These are phyloP conservation scores for Drosophila albomicans DNA, from an alignment of 1,140 invertebrate species.

Conservation along the genomic window DNA sequence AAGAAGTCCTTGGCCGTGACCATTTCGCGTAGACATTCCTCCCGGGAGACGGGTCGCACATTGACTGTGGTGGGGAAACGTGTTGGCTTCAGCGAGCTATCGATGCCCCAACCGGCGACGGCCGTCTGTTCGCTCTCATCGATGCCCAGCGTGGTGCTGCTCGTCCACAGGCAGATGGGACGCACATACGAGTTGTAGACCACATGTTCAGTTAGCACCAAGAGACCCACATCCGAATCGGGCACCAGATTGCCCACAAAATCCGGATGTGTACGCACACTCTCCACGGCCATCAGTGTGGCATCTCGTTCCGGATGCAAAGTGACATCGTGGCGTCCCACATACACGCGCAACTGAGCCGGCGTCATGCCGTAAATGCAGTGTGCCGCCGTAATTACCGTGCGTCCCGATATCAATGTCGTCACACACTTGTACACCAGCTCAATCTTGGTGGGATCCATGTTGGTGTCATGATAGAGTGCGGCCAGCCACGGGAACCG, in stretches of 20 bases:
- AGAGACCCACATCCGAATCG: constrained; percentile 72
- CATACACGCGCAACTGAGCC: constrained; percentile 50
- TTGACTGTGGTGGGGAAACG: constrained; percentile 47
- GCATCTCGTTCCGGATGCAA: constrained; percentile 57
- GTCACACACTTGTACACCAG: constrained; percentile 63
- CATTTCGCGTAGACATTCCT: constrained; percentile 57
- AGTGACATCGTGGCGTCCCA: constrained; percentile 68
- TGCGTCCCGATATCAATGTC: constrained; percentile 57
- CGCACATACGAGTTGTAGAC: constrained; percentile 54
- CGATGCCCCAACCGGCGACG: constrained; percentile 76
- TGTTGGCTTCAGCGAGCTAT: constrained; percentile 44
- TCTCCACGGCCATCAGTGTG: constrained; percentile 38
- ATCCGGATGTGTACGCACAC: constrained; percentile 61
- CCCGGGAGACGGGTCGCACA: constrained; percentile 54
- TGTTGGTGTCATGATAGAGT: constrained; percentile 85
- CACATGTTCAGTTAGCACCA: constrained; percentile 56
- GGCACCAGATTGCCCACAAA: constrained; percentile 58
- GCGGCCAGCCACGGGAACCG: constrained; percentile 90
- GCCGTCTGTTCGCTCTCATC: constrained; percentile 48
- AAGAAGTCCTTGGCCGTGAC: constrained; percentile 53
- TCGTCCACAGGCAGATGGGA: constrained; percentile 77
- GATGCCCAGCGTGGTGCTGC: constrained; percentile 17
- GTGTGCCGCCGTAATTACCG: constrained; percentile 72
- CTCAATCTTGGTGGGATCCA: constrained; percentile 32
- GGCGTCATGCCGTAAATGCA: constrained; percentile 54